Percentiles rank a stretch among this genome's conserved stretches.
These are phyloP conservation scores for Physocephala rufipes DNA, from an alignment of 2,888 invertebrate species.

Conservation along the genomic window DNA sequence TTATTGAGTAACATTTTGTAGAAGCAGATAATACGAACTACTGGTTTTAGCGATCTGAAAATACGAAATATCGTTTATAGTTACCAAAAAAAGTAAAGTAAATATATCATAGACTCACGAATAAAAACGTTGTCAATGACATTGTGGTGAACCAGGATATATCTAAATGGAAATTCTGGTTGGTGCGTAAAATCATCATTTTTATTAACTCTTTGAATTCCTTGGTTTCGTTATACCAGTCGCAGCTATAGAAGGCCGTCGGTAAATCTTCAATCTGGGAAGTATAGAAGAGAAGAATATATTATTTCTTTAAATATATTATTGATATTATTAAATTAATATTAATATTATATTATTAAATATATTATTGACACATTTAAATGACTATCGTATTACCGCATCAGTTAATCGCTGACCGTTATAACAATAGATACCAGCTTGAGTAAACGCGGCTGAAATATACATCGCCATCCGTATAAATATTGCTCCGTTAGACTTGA, in stretches of 20 bases:
- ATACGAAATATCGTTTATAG: background rate
- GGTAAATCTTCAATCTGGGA: constrained; percentile 52
- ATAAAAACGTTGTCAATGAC: constrained; percentile 56
- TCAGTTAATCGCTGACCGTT: constrained; percentile 55
- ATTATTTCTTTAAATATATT: too few relatives aligned
- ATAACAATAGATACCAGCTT: constrained; percentile 56
- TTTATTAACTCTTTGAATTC: constrained; percentile 52
- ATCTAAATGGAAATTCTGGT: constrained; percentile 49
- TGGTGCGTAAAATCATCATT: constrained; percentile 60
- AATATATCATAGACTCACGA: constrained; percentile 47
- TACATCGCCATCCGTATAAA: constrained; percentile 58
- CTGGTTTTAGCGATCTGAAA: constrained; percentile 57
- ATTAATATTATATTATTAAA: too few relatives aligned
- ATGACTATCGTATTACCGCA: constrained; percentile 28
- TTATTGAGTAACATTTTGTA: constrained; percentile 53
- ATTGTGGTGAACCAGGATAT: constrained; percentile 59
- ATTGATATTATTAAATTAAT: too few relatives aligned
- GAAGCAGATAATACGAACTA: constrained; percentile 57
- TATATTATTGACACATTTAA: too few relatives aligned
- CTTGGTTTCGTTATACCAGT: constrained; percentile 54
- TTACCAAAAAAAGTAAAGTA: background rate
- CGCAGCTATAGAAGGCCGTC: constrained; percentile 52
- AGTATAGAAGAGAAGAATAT: background rate
- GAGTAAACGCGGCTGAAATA: constrained; percentile 52
- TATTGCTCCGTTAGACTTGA: background rate